Conservation (phyloP, 1,140 invertebrate genomes). For the Anagrus nilaparvatae region DNA sequence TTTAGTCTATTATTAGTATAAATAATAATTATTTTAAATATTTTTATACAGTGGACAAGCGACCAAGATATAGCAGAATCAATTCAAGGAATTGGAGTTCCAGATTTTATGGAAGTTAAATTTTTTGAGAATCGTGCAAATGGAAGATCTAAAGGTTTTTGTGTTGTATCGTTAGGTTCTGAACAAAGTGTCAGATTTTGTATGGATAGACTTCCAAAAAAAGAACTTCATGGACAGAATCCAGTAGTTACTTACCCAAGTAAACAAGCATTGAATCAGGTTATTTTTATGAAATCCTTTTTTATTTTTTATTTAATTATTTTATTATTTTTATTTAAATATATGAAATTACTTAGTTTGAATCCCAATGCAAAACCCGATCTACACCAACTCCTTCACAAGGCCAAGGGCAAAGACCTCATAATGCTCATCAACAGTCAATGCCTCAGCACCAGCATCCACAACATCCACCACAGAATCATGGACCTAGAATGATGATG, state of each 20-base stretch:
- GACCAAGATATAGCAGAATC: conserved; percentile 91
- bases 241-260: conserved; percentile 91
- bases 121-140: conserved; percentile 99
- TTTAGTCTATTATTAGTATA: conserved; percentile 5
- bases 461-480: conserved; percentile 46
- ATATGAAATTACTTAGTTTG: conserved; percentile 52
- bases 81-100: conserved; percentile 75
- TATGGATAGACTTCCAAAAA: conserved; percentile 87
- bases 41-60: conserved; percentile 80
- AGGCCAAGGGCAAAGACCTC: conserved; percentile 39
- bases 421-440: conserved; percentile 40
- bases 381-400: conserved; percentile 60
- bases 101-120: conserved; percentile 94
- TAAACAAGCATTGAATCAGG: conserved; percentile 70
- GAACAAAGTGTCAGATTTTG: conserved; percentile 82
- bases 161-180: conserved; percentile 82
- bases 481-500: conserved; percentile 57
- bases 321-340: conserved; percentile 6
- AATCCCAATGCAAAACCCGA: conserved; percentile 82
- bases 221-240: conserved; percentile 89
- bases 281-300: conserved; percentile 18
- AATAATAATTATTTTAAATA: conserved; percentile 3
- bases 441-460: conserved; percentile 40
- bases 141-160: conserved; percentile 98
- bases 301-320: not conserved